Percentiles rank a stretch among this genome's conserved stretches.
These are phyloP conservation scores for Temnothorax ravouxi DNA, from an alignment of 2,888 invertebrate genomes.

Conservation along the genomic window DNA sequence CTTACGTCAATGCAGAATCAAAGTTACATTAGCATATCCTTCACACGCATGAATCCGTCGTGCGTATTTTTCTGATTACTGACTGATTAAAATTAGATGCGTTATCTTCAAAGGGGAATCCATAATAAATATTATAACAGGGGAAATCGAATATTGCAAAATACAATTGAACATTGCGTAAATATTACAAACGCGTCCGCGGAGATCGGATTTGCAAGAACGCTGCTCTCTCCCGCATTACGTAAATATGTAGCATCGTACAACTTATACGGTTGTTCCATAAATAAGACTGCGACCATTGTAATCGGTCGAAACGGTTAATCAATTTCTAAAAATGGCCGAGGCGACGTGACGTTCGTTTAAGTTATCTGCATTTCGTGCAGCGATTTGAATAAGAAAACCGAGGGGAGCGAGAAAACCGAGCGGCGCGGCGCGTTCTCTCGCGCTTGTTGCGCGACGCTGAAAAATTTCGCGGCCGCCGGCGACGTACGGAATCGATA, in stretches of 20 bases:
- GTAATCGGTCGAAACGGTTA: conserved; percentile 20
- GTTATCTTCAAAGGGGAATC: background rate
- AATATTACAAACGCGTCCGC: background rate
- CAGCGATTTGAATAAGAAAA: background rate
- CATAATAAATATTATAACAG: background rate
- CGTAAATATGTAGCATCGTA: background rate
- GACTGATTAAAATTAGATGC: background rate
- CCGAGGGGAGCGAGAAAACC: background rate
- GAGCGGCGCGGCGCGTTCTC: too few species aligned
- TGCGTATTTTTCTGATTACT: background rate
- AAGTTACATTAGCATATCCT: background rate
- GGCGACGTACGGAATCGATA: background rate
- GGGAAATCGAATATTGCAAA: too few species aligned
- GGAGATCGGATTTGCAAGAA: background rate
- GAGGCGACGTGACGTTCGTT: background rate
- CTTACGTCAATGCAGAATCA: background rate
- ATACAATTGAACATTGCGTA: background rate
- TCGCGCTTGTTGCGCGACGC: background rate
- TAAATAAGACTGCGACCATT: conserved; percentile 5
- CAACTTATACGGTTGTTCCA: background rate
- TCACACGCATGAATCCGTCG: background rate
- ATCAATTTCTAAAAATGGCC: conserved; percentile 20
- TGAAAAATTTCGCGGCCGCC: background rate
- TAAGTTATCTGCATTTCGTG: conserved; percentile 5
- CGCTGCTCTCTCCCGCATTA: background rate